These are phyloP conservation scores for Platycheirus albimanus DNA, from an alignment of 2,888 invertebrate species.

Conservation along the genomic window DNA sequence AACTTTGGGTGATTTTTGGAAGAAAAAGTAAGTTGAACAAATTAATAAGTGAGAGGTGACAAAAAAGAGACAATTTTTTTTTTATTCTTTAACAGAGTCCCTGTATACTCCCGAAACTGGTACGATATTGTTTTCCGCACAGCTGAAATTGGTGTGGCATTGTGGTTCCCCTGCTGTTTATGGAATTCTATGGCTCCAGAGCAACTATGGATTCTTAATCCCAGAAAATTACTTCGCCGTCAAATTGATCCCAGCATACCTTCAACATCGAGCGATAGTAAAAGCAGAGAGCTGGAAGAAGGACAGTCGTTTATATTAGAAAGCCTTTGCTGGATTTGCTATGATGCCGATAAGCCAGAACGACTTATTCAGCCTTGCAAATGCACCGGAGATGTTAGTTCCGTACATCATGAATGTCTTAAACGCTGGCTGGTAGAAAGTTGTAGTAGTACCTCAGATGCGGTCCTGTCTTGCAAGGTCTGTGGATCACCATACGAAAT, in stretches of 20 bases:
- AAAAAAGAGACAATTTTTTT: slow-evolving; percentile 1
- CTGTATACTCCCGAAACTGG: slow-evolving; percentile 94
- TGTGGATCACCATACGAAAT: slow-evolving; percentile 93
- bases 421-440: slow-evolving; percentile 95
- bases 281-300: slow-evolving; percentile 82
- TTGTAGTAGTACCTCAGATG: slow-evolving; percentile 87
- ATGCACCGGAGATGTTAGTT: slow-evolving; percentile 95
- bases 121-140: slow-evolving; percentile 95
- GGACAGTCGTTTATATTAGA: slow-evolving; percentile 85
- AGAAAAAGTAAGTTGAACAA: slow-evolving; percentile 88
- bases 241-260: slow-evolving; percentile 85
- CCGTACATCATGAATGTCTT: slow-evolving; percentile 95
- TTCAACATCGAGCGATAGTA: slow-evolving; percentile 80
- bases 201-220: slow-evolving; percentile 96
- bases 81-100: slow-evolving; percentile 85
- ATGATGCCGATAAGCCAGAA: slow-evolving; percentile 91
- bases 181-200: slow-evolving; percentile 98
- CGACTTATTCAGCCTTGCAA: slow-evolving; percentile 94
- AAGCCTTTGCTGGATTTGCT: slow-evolving; percentile 97
- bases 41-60: not conserved
- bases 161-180: slow-evolving; percentile 97
- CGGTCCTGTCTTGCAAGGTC: slow-evolving; percentile 91
- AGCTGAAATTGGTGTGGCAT: slow-evolving; percentile 95
- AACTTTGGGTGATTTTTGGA: slow-evolving; percentile 96
- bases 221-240: slow-evolving; percentile 90